A percentile compares a stretch with the other conserved stretches of the same genome.
These are phyloP conservation scores for Myotis pilosus DNA, from an alignment of 2,797 vertebrate genomes.

Conservation along the genomic window DNA sequence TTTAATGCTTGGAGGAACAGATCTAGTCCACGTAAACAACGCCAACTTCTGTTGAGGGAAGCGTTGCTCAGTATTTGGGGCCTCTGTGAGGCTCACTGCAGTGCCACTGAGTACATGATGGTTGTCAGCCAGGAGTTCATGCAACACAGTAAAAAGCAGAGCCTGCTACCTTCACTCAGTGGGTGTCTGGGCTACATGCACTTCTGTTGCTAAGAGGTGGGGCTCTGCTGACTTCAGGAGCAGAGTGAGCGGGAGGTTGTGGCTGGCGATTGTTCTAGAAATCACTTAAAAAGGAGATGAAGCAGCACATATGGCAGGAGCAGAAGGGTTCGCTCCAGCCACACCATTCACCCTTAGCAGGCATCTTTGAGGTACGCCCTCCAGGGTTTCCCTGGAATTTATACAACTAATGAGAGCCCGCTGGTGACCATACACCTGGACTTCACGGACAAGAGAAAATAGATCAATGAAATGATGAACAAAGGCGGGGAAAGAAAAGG, in stretches of 20 bases:
- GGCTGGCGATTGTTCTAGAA: not conserved
- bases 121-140: too few relatives aligned
- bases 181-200: not conserved
- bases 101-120: not conserved
- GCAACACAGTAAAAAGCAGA: not conserved
- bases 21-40: accelerated
- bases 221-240: not conserved
- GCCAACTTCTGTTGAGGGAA: not conserved
- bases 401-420: not conserved
- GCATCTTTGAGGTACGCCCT: not conserved
- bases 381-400: not conserved
- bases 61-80: not conserved
- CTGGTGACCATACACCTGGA: not conserved
- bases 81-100: too few relatives aligned
- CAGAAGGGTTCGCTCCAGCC: not conserved
- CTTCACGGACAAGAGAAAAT: not conserved
- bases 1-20: not conserved
- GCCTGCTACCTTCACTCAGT: not conserved
- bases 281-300: not conserved
- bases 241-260: not conserved
- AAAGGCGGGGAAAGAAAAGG: not conserved
- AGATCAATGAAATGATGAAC: not conserved
- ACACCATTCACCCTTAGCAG: not conserved
- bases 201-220: not conserved
- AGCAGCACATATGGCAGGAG: not conserved